Conservation (phyloP, 1,140 invertebrate species). For the Neoseiulus cucumeris region DNA sequence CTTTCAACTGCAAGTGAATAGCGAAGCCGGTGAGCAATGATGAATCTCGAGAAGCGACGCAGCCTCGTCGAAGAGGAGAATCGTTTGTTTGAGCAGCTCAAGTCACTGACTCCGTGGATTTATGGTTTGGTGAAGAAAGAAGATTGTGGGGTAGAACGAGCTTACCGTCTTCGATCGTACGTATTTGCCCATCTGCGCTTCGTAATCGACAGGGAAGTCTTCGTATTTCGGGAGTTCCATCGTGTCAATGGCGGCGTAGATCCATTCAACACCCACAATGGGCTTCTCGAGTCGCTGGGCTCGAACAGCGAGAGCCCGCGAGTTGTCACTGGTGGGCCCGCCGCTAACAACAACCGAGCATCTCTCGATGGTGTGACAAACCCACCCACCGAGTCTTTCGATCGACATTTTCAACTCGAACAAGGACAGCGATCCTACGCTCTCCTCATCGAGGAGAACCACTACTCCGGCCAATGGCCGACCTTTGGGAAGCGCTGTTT, state of each 20-base stretch:
- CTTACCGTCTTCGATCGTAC: not conserved
- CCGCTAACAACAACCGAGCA: not conserved
- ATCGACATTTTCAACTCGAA: slow-evolving; percentile 5
- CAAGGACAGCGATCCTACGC: not conserved
- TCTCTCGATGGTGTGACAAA: not conserved
- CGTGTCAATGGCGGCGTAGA: not conserved
- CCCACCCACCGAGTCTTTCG: not conserved
- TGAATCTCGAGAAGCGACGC: too few relatives aligned
- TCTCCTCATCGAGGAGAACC: not conserved
- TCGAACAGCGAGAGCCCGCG: not conserved
- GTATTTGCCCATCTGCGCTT: not conserved
- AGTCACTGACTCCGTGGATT: too few relatives aligned
- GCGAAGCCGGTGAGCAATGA: too few relatives aligned
- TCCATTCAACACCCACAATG: not conserved
- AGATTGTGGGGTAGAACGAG: not conserved
- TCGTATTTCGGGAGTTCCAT: not conserved
- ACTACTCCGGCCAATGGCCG: not conserved
- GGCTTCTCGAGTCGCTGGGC: not conserved
- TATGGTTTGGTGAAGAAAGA: too few relatives aligned
- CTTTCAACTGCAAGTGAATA: too few relatives aligned
- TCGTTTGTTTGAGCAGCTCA: too few relatives aligned
- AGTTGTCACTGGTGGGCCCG: not conserved
- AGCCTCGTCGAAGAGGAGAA: too few relatives aligned
- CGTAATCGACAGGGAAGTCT: not conserved
- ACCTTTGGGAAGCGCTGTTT: not conserved